Base-by-base conservation (phyloP, 2,888 invertebrate species). In the Drosophila eohydei region DNA sequence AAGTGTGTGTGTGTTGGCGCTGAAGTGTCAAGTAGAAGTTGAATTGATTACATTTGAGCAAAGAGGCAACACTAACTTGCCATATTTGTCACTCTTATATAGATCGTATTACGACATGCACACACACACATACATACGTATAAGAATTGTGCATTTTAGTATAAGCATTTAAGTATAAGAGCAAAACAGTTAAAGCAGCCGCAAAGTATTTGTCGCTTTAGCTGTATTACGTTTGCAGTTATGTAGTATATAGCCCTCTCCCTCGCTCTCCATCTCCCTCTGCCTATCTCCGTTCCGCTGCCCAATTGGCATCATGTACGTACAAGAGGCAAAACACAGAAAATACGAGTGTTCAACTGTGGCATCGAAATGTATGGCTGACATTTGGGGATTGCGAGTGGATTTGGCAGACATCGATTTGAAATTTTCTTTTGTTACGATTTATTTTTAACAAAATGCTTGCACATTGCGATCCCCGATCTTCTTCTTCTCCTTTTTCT, bases 321-420 rank as follows among this genome's bases (percentile, higher is more conserved):
- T 41, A 60, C 55, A 46, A 66, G 52, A 28, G 40, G 64, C 64
- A 30, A 26, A 68, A 46, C 11, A 48, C 44, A 60, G 16, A 8
- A 44, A 63, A 56, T 59, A 65, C 63, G 50, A 72, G 63, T 40
- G 50, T 60, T 69, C 58, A 46, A 74, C 82, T 78, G 81, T 76
- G 60, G 73, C 70, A 76, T 21, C 56, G 67, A 64, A 66, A 61
- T 79, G 85, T 79, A 71, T 75, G 80, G 83, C 70, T 84, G 83
- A 84, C 88, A 84, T 85, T 84, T 84, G 69, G 70, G 69, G 68
- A 74, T 78, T 74, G 59, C 60, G 51, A 58, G 65, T 57, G 76
- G 83, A 82, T 82, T 82, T 81, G 77, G 73, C 81, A 83, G 74
- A 78, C 81, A 81, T 85, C 78, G 78, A 81, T 71, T 71, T 56